Percentiles rank a stretch among this genome's conserved stretches.
phyloP scores from a whole-genome alignment of 2,113 vertebrate genomes.

The Apodemus sylvaticus region DNA sequence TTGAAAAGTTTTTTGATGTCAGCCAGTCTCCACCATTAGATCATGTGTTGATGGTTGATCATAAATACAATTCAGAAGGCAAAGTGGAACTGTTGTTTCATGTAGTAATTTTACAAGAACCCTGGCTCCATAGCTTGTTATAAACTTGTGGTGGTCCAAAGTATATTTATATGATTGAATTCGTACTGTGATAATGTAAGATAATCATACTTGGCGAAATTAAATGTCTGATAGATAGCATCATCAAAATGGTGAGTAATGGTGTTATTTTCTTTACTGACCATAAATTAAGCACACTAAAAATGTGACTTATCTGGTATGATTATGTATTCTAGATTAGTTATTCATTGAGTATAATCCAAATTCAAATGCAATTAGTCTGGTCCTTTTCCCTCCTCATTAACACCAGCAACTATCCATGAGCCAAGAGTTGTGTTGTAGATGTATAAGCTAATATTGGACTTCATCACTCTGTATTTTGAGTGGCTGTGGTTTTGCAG shows the following conservation, averaged over 20 bases:
- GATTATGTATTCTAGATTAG: neutral
- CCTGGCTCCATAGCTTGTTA: neutral
- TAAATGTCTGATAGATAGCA: neutral
- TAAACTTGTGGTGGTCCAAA: neutral
- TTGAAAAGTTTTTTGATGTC: neutral
- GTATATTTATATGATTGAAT: constrained; percentile 24
- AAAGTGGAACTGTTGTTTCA: neutral
- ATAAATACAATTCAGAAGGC: constrained; percentile 24
- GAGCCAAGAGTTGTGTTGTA: neutral
- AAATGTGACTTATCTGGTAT: neutral
- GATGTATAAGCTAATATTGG: neutral
- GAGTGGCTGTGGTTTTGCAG: neutral
- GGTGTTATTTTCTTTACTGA: neutral
- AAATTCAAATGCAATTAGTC: neutral
- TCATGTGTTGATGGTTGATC: neutral
- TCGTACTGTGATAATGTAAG: neutral
- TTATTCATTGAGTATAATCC: constrained; percentile 18
- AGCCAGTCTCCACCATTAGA: neutral
- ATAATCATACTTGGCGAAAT: neutral
- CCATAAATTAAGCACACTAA: neutral
- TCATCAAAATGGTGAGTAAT: neutral
- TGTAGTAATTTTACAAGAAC: constrained; percentile 13
- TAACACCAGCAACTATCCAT: neutral
- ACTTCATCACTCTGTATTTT: too few relatives aligned
- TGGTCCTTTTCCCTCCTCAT: neutral